Percentiles rank a stretch among this genome's conserved stretches.
Conservation (phyloP, 1,140 invertebrate species). For the Melipona quadrifasciata region DNA sequence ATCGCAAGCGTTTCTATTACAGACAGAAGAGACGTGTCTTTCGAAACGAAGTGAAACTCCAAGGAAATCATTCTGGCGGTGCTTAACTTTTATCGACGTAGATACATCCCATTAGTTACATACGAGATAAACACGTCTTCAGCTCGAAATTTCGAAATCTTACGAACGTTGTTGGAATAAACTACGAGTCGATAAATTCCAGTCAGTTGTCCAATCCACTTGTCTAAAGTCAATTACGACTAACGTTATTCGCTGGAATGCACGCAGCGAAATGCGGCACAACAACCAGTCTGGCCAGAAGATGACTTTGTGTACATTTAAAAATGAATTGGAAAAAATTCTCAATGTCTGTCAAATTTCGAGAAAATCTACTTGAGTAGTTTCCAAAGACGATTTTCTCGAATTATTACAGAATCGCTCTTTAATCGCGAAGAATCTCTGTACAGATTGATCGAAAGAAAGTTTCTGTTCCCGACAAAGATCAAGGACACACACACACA, state of each 20-base stretch:
- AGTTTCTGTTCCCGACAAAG: no score
- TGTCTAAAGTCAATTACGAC: neutral
- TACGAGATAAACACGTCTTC: conserved; percentile 50
- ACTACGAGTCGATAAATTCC: neutral
- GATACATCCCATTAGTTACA: conserved; percentile 60
- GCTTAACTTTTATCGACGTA: conserved; percentile 59
- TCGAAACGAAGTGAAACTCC: neutral
- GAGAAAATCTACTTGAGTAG: no score
- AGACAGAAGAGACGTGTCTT: neutral
- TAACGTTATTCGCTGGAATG: neutral
- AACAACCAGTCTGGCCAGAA: no score
- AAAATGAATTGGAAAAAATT: no score
- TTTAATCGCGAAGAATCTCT: neutral
- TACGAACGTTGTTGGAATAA: conserved; percentile 19
- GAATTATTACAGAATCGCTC: no score
- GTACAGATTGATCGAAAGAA: neutral
- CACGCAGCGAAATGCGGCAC: no score
- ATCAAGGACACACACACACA: conserved; percentile 16
- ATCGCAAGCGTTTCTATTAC: neutral
- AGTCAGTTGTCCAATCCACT: no score
- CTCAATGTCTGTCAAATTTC: no score
- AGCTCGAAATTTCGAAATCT: conserved; percentile 28
- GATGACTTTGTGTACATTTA: no score
- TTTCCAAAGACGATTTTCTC: no score
- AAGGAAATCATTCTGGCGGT: neutral